Evolutionary conservation across 2,888 invertebrate genomes (phyloP).

Genomic region (Seira musarum): DNA sequence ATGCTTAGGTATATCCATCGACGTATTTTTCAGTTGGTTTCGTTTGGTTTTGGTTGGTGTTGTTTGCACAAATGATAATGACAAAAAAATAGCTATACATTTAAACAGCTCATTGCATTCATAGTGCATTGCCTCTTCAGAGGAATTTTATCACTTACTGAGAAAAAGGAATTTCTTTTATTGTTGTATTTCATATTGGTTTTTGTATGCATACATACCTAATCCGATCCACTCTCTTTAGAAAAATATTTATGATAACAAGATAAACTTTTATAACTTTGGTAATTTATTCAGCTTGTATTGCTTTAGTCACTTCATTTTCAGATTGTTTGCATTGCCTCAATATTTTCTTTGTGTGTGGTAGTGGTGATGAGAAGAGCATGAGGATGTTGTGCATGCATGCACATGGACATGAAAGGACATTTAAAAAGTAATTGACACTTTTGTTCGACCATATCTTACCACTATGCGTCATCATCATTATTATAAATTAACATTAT

Average conservation of each 20-base stretch:
- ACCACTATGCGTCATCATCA: neutral
- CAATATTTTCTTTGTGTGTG: too few species aligned
- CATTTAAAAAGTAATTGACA: constrained; percentile 33
- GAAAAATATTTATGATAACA: neutral
- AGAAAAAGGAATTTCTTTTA: neutral
- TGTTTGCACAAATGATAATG: neutral
- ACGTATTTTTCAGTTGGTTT: too few species aligned
- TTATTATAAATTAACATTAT: too few species aligned
- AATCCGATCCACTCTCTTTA: too few species aligned
- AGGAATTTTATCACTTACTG: too few species aligned
- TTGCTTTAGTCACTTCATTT: constrained; percentile 8
- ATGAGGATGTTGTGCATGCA: too few species aligned
- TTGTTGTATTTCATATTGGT: neutral
- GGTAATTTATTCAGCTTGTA: constrained; percentile 1
- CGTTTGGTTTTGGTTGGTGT: too few species aligned
- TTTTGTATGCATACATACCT: too few species aligned
- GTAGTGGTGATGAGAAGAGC: too few species aligned
- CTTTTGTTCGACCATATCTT: constrained; percentile 7
- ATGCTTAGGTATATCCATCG: neutral
- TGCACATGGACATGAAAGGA: too few species aligned
- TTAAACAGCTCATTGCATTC: too few species aligned
- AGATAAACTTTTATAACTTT: constrained; percentile 8
- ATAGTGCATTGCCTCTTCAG: too few species aligned
- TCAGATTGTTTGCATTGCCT: neutral
- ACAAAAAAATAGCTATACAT: neutral